A percentile compares a stretch with the other conserved stretches of the same genome.
Evolutionary conservation across 2,113 vertebrate genomes (phyloP).

Genomic region (Gobius niger): DNA sequence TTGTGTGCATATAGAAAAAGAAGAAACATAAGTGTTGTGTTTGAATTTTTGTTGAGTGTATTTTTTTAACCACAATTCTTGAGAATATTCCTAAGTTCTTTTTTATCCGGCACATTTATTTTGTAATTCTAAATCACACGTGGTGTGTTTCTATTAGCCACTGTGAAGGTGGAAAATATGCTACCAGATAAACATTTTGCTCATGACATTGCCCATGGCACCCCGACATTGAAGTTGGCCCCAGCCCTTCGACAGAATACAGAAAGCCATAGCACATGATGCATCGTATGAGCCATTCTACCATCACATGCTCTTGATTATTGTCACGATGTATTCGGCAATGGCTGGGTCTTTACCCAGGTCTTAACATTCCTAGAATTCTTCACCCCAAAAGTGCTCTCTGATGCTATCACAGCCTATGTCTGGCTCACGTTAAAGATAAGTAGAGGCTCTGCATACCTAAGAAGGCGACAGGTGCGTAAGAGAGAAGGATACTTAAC

Average conservation of each 20-base stretch:
- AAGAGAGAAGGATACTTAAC: too few species aligned
- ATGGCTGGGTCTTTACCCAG: background rate
- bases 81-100: too few species aligned
- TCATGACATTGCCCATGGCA: too few species aligned
- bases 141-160: background rate
- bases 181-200: background rate
- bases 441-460: too few species aligned
- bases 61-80: too few species aligned
- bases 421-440: background rate
- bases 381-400: background rate
- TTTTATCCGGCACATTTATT: too few species aligned
- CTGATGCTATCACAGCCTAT: background rate
- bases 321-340: slow-evolving; percentile 4
- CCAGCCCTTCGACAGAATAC: slow-evolving; percentile 10
- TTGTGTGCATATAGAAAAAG: too few species aligned
- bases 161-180: background rate
- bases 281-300: slow-evolving; percentile 34
- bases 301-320: slow-evolving; percentile 39
- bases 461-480: too few species aligned
- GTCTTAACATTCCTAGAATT: slow-evolving; percentile 9
- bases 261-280: slow-evolving; percentile 63
- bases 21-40: too few species aligned
- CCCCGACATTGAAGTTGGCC: slow-evolving; percentile 13
- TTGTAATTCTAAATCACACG: too few species aligned
- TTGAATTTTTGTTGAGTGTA: too few species aligned